A percentile compares a stretch with the other conserved stretches of the same genome.
phyloP scores from a whole-genome alignment of 1,140 invertebrate genomes.

The Lysiphlebus fabarum region DNA sequence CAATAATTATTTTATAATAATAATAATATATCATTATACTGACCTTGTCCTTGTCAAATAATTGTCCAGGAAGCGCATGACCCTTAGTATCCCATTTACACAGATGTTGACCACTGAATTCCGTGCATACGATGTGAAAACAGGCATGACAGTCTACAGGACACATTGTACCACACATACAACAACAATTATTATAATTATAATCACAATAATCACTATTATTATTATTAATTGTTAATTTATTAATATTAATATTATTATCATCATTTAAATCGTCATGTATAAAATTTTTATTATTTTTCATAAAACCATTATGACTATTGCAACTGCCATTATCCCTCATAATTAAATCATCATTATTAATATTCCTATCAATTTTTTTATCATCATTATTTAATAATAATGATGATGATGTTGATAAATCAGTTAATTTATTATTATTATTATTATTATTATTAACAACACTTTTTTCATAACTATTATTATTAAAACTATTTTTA shows the following conservation, averaged over 20 bases:
- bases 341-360: not conserved
- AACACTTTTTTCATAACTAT: not conserved
- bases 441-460: not conserved
- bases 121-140: constrained; percentile 63
- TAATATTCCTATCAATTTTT: not conserved
- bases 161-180: constrained; percentile 63
- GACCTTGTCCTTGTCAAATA: constrained; percentile 59
- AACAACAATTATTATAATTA: constrained; percentile 54
- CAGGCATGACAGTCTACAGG: constrained; percentile 66
- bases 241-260: constrained; percentile 15
- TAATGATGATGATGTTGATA: no score
- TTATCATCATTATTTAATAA: no score
- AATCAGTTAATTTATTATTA: constrained; percentile 6
- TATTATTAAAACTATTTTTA: constrained; percentile 25
- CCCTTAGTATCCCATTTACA: constrained; percentile 59
- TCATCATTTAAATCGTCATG: constrained; percentile 15
- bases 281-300: constrained; percentile 2
- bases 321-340: constrained; percentile 21
- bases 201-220: constrained; percentile 9
- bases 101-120: constrained; percentile 56
- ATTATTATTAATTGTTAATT: constrained; percentile 11
- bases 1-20: no score
- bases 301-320: constrained; percentile 22
- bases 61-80: constrained; percentile 53
- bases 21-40: no score